Evolutionary conservation across 1,140 invertebrate species (phyloP), one percentile per base, ranked within the genome.

Genomic region (Phortica variegata): DNA sequence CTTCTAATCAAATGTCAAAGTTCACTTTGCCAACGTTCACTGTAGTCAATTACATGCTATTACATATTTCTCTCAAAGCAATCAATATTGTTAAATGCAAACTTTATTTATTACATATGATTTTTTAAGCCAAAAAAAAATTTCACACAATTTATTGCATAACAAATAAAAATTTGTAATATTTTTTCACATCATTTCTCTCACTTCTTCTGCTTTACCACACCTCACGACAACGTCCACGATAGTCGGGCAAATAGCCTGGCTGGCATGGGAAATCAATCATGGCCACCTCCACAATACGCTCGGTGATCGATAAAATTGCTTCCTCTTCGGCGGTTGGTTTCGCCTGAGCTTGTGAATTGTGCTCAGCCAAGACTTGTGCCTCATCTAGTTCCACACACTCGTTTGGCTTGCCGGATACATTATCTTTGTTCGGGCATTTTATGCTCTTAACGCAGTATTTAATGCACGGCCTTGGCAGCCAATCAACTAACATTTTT

Each of bases 221-320:
- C 9, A 74, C 59, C 43, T 73, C 70, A 37, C 71, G 63, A 18
- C 71, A 74, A 21, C 66, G 71, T 7, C 71, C 71, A 6, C 63
- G 58, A 34, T 50, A 54, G 44, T 74, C 71, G 43, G 71, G 71
- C 39, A 73, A 42, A 33, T 71, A 74, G 26, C 70, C 70, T 0
- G 70, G 70, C 39, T 73, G 71, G 36, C 71, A 74, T 23, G 71
- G 71, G 15, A 74, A 74, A 43, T 73, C 71, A 42, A 74, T 73
- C 70, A 74, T 68, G 29, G 65, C 63, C 17, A 74, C 66, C 23
- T 58, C 43, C 65, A 65, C 66, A 12, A 61, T 47, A 15, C 49
- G 48, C 13, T 61, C 55, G 15, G 43, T 57, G 17, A 32, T 36
- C 20, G 33, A n/a, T n/a, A n/a, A n/a, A n/a, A n/a, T n/a, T n/a